Percentiles rank a stretch among this genome's conserved stretches.
These are phyloP conservation scores for Hippocampus zosterae DNA, from an alignment of 2,113 vertebrate species.

Conservation along the genomic window DNA sequence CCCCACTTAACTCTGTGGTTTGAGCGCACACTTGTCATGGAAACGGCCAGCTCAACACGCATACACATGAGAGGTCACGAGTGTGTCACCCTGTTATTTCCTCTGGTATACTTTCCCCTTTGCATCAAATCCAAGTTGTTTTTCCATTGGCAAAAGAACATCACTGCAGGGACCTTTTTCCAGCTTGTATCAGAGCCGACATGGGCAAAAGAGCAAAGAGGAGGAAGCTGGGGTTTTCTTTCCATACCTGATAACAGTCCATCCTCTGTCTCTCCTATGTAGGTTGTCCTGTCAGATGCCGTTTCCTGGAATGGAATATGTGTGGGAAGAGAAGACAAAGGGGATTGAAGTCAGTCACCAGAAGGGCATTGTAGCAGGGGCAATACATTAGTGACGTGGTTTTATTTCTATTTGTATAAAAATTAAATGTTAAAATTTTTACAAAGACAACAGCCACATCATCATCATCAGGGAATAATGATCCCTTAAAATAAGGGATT, in stretches of 20 bases:
- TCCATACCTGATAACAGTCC: constrained; percentile 75
- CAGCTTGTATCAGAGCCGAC: constrained; percentile 27
- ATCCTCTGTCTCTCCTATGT: constrained; percentile 60
- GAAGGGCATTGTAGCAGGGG: constrained; percentile 35
- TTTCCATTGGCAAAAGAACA: constrained; percentile 33
- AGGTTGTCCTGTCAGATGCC: constrained; percentile 54
- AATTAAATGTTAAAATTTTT: background rate
- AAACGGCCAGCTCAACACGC: background rate
- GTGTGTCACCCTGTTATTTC: constrained; percentile 27
- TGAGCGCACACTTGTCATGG: background rate
- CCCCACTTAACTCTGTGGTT: background rate
- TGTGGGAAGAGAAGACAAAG: constrained; percentile 46
- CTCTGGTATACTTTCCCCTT: constrained; percentile 25
- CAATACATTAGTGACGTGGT: background rate
- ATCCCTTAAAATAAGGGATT: no score
- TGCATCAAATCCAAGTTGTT: constrained; percentile 25
- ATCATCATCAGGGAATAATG: background rate
- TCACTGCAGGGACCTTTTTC: constrained; percentile 5
- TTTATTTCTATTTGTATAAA: background rate
- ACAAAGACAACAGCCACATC: background rate
- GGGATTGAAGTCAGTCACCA: constrained; percentile 50
- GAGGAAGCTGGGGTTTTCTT: constrained; percentile 51
- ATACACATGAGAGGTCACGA: constrained; percentile 11
- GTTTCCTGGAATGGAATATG: constrained; percentile 63
- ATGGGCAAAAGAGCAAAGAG: constrained; percentile 25